Evolutionary conservation across 2,888 invertebrate genomes (phyloP), one percentile per base, ranked within the genome.

Genomic region (Nymphalis polychloros): DNA sequence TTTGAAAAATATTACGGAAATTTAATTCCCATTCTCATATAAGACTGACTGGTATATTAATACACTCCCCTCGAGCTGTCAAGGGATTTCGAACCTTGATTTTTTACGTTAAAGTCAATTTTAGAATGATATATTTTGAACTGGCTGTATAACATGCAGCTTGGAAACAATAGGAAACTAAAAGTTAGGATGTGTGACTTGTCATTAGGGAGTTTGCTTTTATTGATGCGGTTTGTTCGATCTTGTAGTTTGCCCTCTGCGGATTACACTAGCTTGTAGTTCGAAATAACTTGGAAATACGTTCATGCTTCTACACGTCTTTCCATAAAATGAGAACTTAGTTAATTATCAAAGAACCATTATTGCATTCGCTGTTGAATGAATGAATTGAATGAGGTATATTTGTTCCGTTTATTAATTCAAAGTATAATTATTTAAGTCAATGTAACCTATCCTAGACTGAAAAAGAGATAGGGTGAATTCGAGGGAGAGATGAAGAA

Each of bases 201-300:
- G 73, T 72, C 73, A 75, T 75, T 75, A 72, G 69, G 68, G 68
- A 69, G 72, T 68, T 71, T 55, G 68, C 64, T 65, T 71, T 71
- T 71, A 71, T 71, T 65, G 70, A 65, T 71, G 70, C 65, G 70
- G 68, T 68, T 68, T 71, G 68, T 68, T 63, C 70, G 64, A 71
- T 71, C 68, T 68, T 63, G 70, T 71, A 68, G 68, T 68, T 63
- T 46, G 27, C 35, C 35, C 64, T 49, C 70, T 50, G 59, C 23
- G 63, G 70, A 64, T 52, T 64, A 57, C 57, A 64, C 41, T 52
- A 46, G 55, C 52, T 70, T 59, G n/a, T 64, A 61, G 49, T 64
- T 62, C 23, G 59, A 53, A 59, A 13, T n/a, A 55, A 67, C 41
- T 63, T 59, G 31, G 17, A 6, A 3, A 23, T 50, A 13, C 19